A percentile compares a stretch with the other conserved stretches of the same genome.
Conservation (phyloP, 2,888 invertebrate genomes). For the Dynastes tityus region DNA sequence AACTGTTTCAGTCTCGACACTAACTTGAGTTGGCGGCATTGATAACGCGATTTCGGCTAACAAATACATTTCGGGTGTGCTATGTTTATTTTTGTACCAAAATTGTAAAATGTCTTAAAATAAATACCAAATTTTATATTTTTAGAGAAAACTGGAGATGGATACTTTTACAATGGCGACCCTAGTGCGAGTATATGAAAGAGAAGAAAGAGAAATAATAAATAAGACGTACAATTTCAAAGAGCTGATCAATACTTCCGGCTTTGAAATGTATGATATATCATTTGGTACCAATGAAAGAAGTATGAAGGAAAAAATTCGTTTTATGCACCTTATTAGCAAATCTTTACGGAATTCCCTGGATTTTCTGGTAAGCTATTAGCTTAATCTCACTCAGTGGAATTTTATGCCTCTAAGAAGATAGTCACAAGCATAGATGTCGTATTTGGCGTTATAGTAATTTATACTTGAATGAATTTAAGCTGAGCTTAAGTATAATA, state of each 20-base stretch:
- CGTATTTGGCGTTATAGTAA: too few relatives aligned
- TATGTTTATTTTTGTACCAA: too few relatives aligned
- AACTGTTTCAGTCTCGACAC: too few relatives aligned
- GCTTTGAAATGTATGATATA: background rate
- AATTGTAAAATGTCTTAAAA: too few relatives aligned
- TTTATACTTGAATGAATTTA: background rate
- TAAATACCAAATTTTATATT: background rate
- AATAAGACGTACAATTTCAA: conserved; percentile 22
- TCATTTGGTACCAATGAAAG: background rate
- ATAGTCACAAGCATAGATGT: too few relatives aligned
- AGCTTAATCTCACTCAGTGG: background rate
- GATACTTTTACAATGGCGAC: background rate
- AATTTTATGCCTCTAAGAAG: too few relatives aligned
- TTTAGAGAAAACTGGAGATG: conserved; percentile 6
- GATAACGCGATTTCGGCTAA: too few relatives aligned
- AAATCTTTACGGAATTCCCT: background rate
- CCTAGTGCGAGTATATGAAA: background rate
- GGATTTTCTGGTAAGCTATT: background rate
- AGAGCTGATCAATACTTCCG: background rate
- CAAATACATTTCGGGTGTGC: too few relatives aligned
- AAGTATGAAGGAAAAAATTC: conserved; percentile 10
- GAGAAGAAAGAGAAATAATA: background rate
- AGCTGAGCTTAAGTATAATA: background rate
- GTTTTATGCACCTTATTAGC: background rate
- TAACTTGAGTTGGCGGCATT: too few relatives aligned